Conservation (phyloP, 1,140 invertebrate genomes). For the Diorhabda elongata region DNA sequence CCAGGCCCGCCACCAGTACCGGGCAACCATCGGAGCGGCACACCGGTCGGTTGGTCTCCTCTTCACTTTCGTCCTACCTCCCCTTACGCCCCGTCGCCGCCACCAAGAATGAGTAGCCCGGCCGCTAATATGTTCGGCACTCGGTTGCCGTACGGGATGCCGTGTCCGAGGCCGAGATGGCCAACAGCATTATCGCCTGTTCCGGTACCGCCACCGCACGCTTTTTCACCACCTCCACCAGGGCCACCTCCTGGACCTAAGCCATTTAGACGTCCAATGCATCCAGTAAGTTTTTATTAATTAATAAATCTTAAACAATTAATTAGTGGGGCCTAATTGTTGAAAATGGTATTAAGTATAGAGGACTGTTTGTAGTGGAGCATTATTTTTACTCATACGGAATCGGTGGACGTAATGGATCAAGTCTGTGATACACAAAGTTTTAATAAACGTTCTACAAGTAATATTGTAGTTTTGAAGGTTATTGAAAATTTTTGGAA, state of each 20-base stretch:
- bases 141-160: constrained; percentile 48
- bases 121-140: constrained; percentile 43
- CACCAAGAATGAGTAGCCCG: constrained; percentile 53
- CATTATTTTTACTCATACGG: too few relatives aligned
- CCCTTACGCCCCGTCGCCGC: constrained; percentile 61
- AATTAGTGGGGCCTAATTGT: too few relatives aligned
- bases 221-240: constrained; percentile 44
- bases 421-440: too few relatives aligned
- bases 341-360: too few relatives aligned
- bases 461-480: neutral
- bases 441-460: neutral
- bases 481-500: neutral
- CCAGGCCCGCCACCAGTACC: constrained; percentile 22
- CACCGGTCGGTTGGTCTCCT: constrained; percentile 46
- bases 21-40: constrained; percentile 43
- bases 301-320: too few relatives aligned
- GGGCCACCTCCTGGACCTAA: constrained; percentile 46
- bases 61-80: constrained; percentile 58
- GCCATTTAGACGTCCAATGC: constrained; percentile 45
- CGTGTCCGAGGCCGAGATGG: constrained; percentile 63
- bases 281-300: constrained; percentile 47
- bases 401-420: too few relatives aligned
- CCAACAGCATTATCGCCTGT: constrained; percentile 54
- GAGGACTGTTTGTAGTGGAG: too few relatives aligned
- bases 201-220: constrained; percentile 48